phyloP scores from a whole-genome alignment of 2,888 invertebrate genomes.

The Drosophila paramelanica region DNA sequence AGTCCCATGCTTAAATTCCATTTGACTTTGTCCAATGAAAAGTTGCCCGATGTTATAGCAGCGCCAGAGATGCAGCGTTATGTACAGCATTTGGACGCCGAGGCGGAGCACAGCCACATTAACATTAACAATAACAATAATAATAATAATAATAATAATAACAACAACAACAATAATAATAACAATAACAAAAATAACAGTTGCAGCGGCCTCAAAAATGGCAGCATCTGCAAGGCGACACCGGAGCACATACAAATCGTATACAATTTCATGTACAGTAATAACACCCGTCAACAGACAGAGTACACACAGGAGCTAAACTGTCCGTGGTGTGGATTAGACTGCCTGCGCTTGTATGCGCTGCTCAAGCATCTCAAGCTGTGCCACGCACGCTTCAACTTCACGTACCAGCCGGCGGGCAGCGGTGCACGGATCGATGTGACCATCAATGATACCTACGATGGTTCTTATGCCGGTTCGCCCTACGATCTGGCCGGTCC shows the following conservation, averaged over 20 bases:
- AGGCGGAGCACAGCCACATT: constrained; percentile 74
- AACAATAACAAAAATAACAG: constrained; percentile 59
- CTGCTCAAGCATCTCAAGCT: constrained; percentile 96
- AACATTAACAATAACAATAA: constrained; percentile 70
- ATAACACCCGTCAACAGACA: constrained; percentile 97
- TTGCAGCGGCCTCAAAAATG: constrained; percentile 42
- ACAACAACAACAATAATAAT: constrained; percentile 55
- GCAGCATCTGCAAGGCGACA: constrained; percentile 43
- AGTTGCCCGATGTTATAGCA: constrained; percentile 75
- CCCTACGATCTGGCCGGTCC: constrained; percentile 94
- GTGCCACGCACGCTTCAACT: constrained; percentile 96
- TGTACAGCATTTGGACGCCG: constrained; percentile 65
- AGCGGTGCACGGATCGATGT: constrained; percentile 95
- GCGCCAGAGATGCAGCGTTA: constrained; percentile 75
- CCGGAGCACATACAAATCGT: constrained; percentile 91
- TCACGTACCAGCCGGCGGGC: constrained; percentile 89
- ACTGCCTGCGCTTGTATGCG: constrained; percentile 94
- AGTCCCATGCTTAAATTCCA: constrained; percentile 94
- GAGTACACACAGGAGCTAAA: constrained; percentile 96
- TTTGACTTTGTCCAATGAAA: constrained; percentile 92
- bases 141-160: constrained; percentile 54
- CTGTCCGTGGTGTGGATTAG: constrained; percentile 98
- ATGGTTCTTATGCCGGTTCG: constrained; percentile 97
- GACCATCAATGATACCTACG: constrained; percentile 96
- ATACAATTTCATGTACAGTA: constrained; percentile 98